Evolutionary conservation across 2,888 invertebrate genomes (phyloP), one percentile per base, ranked within the genome.

Genomic region (Agrilus cyanescens): DNA sequence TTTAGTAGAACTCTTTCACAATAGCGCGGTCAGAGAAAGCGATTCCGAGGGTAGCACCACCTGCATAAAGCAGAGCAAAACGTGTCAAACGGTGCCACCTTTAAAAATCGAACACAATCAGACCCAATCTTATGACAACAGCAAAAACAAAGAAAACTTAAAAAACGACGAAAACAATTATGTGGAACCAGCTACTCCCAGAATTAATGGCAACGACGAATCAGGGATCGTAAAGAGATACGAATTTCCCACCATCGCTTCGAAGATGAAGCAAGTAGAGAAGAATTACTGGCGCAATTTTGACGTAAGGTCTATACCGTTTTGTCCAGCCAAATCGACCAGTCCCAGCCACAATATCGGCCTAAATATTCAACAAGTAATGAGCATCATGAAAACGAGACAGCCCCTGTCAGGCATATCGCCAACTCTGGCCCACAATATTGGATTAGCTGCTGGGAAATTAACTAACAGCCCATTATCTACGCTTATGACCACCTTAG

Each of bases 311-410:
- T 71, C 73, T 48, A 78, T 80, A 46, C 79, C 79, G 0, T 79
- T 79, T 56, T 70, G 78, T 2, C 72, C 74, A 36, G 74, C 73
- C 48, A 76, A 73, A 52, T 78, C 78, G 32, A 71, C 74, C 1
- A 68, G 74, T 5, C 78, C 74, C 1, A 80, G 80, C 50, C 73
- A 80, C 56, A 78, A 80, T 53, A 70, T 79, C 32, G 78, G 77
- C 29, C 67, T 77, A 8, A 78, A 77, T 50, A 71, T 78, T 47
- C 78, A 78, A 52, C 75, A 78, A 68, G 78, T 70, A 14, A 57
- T 63, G 58, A 62, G 54, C 39, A 61, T 63, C 34, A 57, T 64
- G 15, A 65, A 63, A 45, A 58, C 54, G 2, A 50, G 57, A 34
- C 62, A 62, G 45, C 57, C 60, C 1, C 50, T 62, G 6, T 55